phyloP scores from a whole-genome alignment of 2,888 invertebrate genomes.

The Orthosia cruda region DNA sequence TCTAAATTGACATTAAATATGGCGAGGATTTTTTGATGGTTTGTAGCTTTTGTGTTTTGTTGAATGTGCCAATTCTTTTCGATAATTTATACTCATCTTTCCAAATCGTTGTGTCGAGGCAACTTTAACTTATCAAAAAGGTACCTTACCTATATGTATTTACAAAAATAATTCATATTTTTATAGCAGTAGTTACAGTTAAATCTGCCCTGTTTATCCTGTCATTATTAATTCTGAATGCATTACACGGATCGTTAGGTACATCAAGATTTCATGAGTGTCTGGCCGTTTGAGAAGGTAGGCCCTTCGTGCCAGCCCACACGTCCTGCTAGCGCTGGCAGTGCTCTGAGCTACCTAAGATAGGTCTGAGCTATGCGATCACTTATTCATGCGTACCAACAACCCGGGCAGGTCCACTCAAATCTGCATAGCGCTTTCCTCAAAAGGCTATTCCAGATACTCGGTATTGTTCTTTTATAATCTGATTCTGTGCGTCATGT shows the following conservation, averaged over 20 bases:
- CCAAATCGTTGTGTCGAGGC: no score
- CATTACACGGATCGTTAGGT: neutral
- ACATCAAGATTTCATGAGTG: constrained; percentile 17
- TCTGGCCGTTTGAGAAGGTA: constrained; percentile 8
- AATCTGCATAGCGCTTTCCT: constrained; percentile 35
- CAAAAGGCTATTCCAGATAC: constrained; percentile 14
- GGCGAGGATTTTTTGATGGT: constrained; percentile 38
- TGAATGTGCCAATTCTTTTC: neutral
- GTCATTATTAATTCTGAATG: neutral
- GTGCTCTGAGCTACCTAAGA: constrained; percentile 21
- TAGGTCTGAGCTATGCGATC: constrained; percentile 13
- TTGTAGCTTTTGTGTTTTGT: constrained; percentile 15
- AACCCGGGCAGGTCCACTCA: constrained; percentile 24
- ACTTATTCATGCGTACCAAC: constrained; percentile 40
- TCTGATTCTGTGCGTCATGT: neutral
- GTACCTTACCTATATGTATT: no score
- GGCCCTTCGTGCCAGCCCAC: neutral
- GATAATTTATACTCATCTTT: no score
- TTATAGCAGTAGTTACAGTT: neutral
- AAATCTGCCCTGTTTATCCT: neutral
- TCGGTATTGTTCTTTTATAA: constrained; percentile 5
- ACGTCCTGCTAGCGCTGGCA: constrained; percentile 10
- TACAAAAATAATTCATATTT: neutral
- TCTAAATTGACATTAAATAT: constrained; percentile 65
- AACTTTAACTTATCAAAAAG: no score